A percentile compares a stretch with the other conserved stretches of the same genome.
These are phyloP conservation scores for Mantis religiosa DNA, from an alignment of 2,888 invertebrate species.

Conservation along the genomic window DNA sequence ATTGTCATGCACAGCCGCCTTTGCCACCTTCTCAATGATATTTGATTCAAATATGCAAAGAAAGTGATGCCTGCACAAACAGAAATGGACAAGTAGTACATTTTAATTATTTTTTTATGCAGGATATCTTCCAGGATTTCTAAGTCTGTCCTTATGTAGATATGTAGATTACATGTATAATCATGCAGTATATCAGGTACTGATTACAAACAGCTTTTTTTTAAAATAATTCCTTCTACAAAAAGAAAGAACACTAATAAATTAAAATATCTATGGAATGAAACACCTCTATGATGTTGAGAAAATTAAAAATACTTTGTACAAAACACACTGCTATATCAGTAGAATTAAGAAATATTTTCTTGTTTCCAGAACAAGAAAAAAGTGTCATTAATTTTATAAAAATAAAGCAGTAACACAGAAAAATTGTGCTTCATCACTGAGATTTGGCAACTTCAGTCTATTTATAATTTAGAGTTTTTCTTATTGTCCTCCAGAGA, in stretches of 20 bases:
- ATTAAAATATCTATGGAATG: neutral
- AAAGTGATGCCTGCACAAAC: too few species aligned
- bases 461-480: conserved; percentile 57
- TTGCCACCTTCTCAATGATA: too few species aligned
- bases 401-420: neutral
- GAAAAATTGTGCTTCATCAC: neutral
- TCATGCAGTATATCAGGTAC: too few species aligned
- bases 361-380: neutral
- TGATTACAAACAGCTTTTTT: too few species aligned
- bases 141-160: too few species aligned
- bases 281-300: neutral
- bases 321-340: neutral
- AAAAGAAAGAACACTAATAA: neutral
- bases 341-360: neutral
- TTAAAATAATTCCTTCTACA: neutral
- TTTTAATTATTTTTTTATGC: too few species aligned
- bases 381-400: neutral
- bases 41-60: too few species aligned
- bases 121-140: too few species aligned
- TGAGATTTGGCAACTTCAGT: neutral
- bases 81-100: too few species aligned
- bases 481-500: conserved; percentile 65
- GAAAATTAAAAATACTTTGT: neutral
- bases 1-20: too few species aligned
- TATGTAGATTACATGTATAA: too few species aligned